Percentiles rank a stretch among this genome's conserved stretches.
phyloP scores from a whole-genome alignment of 2,888 invertebrate genomes.

The Podabrus alpinus region DNA sequence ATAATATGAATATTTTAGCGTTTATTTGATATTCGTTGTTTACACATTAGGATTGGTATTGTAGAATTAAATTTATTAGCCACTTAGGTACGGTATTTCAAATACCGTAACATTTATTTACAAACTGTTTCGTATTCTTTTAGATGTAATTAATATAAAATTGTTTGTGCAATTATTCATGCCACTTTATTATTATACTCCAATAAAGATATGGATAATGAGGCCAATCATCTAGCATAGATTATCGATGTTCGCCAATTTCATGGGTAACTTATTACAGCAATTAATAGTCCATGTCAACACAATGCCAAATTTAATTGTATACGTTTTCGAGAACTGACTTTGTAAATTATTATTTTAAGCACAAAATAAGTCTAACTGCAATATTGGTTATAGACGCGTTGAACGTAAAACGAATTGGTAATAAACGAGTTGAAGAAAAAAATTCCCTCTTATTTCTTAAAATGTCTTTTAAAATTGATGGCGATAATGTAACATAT shows the following conservation, averaged over 20 bases:
- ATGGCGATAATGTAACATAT: background rate
- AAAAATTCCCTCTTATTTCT: no score
- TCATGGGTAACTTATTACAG: background rate
- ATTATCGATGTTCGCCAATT: background rate
- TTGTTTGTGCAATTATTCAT: background rate
- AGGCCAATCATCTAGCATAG: background rate
- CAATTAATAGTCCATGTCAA: background rate
- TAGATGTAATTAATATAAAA: background rate
- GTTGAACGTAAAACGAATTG: no score
- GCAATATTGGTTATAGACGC: no score
- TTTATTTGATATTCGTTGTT: no score
- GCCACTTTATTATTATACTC: background rate
- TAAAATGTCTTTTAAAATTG: no score
- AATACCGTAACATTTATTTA: no score
- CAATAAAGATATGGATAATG: background rate
- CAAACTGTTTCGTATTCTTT: background rate
- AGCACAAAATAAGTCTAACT: background rate
- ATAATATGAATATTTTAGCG: no score
- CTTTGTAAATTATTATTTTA: background rate
- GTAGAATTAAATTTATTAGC: no score
- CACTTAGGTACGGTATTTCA: no score
- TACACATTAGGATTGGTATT: no score
- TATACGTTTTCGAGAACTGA: background rate
- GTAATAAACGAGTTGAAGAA: no score
- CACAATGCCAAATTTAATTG: background rate